Evolutionary conservation across 2,888 invertebrate genomes (phyloP).

Genomic region (Lepidochitona cinerea): DNA sequence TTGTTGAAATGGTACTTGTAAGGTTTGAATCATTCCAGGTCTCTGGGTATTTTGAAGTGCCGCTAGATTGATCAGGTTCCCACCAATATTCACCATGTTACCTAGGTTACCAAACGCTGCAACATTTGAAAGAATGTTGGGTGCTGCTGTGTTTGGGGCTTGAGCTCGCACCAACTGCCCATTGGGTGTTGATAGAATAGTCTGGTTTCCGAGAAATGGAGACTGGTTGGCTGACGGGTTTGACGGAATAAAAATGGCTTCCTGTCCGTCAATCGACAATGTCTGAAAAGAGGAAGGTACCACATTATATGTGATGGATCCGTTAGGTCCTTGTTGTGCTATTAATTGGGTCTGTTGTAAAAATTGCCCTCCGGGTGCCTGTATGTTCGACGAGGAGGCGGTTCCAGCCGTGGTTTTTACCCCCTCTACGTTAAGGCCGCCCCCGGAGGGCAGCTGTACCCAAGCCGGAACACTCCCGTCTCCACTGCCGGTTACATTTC

Average conservation of each 20-base stretch:
- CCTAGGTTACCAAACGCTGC: conserved; percentile 33
- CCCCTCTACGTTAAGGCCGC: neutral
- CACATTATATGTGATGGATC: conserved; percentile 73
- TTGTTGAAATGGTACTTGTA: conserved; percentile 78
- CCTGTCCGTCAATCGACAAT: conserved; percentile 92
- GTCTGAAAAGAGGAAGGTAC: conserved; percentile 80
- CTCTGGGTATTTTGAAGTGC: conserved; percentile 31
- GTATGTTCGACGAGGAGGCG: neutral
- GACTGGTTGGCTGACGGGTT: conserved; percentile 19
- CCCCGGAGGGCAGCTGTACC: conserved; percentile 57
- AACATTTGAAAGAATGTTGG: conserved; percentile 32
- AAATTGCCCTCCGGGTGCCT: conserved; percentile 22
- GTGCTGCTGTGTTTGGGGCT: conserved; percentile 21
- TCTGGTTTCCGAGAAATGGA: conserved; percentile 11
- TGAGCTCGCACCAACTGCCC: conserved; percentile 57
- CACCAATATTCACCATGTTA: conserved; percentile 57
- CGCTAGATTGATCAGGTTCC: conserved; percentile 52
- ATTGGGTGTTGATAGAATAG: conserved; percentile 43
- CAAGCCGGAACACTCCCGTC: conserved; percentile 47
- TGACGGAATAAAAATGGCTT: conserved; percentile 89
- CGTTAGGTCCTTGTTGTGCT: conserved; percentile 65
- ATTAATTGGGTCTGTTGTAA: conserved; percentile 60
- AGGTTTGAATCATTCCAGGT: conserved; percentile 72
- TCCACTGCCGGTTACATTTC: conserved; percentile 31
- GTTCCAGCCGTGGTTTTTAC: neutral